Evolutionary conservation across 2,888 invertebrate genomes (phyloP), one percentile per base, ranked within the genome.

Genomic region (Antitype chi): DNA sequence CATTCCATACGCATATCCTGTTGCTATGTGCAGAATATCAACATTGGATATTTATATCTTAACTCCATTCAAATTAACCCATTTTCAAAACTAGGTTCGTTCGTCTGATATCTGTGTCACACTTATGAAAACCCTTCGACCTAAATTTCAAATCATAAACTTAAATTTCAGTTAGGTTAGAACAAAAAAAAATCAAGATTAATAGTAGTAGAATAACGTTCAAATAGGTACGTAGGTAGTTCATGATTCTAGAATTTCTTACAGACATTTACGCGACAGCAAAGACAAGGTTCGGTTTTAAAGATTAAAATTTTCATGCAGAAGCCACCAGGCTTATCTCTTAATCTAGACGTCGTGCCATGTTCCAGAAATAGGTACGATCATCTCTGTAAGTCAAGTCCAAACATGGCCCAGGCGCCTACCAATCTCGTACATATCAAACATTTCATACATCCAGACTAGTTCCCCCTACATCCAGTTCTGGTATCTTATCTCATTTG

Each of bases 401-500:
- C 4, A 47, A 53, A 32, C 47, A 55, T 13, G 69, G 15, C 53
- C 2, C 25, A 71, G 72, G 47, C 38, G 62, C 53, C n/a, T 57
- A 25, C 28, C 15, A 63, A 81, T 66, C 75, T 47, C 2, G 59
- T 81, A 66, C 47, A n/a, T 66, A 66, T 47, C 52, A 52, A 32
- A 73, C 25, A 28, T 71, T 71, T 57, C 53, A 68, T 13, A 78
- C 57, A 70, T 32, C 23, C 8, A 68, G 84, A 59, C 55, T 38
- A 63, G 47, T 63, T 81, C 38, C 67, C 71, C 55, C 63, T 72
- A 11, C 17, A n/a, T 77, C 81, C 64, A 80, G 74, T 82, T 81
- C 49, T 32, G 15, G 32, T 78, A 74, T 73, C 68, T 70, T 70
- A 71, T 76, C 82, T 80, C 53, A 74, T 79, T 78, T 76, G 74